phyloP scores from a whole-genome alignment of 1,140 invertebrate species.

The Nasonia giraulti region DNA sequence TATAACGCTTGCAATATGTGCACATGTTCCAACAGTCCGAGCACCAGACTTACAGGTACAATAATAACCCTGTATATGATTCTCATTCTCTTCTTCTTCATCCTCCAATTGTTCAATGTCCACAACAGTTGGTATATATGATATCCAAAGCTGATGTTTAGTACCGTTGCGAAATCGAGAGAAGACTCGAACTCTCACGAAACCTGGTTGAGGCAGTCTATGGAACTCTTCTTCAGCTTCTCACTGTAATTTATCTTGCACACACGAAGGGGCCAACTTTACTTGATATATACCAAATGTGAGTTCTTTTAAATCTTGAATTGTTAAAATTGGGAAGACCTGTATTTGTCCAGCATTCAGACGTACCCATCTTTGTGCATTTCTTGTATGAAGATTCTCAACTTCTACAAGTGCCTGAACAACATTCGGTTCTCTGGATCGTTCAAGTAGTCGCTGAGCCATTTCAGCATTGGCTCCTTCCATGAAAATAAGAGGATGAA shows the following conservation, averaged over 20 bases:
- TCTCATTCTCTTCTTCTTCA: constrained; percentile 1
- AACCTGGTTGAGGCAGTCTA: constrained; percentile 33
- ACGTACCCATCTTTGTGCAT: constrained; percentile 33
- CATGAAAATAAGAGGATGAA: constrained; percentile 18
- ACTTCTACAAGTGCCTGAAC: constrained; percentile 20
- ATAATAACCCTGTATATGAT: constrained; percentile 42
- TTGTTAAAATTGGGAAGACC: constrained; percentile 36
- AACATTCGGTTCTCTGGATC: too few species aligned
- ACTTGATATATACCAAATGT: constrained; percentile 48
- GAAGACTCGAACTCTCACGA: constrained; percentile 42
- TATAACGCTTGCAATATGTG: constrained; percentile 43
- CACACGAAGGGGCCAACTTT: constrained; percentile 34
- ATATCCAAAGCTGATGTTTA: constrained; percentile 46
- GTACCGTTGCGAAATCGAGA: constrained; percentile 42
- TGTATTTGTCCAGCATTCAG: constrained; percentile 25
- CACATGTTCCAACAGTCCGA: constrained; percentile 36
- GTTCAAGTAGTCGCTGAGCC: too few species aligned
- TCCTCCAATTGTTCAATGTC: not conserved
- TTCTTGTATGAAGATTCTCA: constrained; percentile 31
- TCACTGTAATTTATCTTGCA: constrained; percentile 46
- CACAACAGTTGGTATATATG: constrained; percentile 19
- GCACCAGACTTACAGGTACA: constrained; percentile 43
- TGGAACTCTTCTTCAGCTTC: constrained; percentile 43
- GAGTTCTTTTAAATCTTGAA: constrained; percentile 38
- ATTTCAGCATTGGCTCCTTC: too few species aligned